These are phyloP conservation scores for Mimas tiliae DNA, from an alignment of 2,888 invertebrate species.

Conservation along the genomic window DNA sequence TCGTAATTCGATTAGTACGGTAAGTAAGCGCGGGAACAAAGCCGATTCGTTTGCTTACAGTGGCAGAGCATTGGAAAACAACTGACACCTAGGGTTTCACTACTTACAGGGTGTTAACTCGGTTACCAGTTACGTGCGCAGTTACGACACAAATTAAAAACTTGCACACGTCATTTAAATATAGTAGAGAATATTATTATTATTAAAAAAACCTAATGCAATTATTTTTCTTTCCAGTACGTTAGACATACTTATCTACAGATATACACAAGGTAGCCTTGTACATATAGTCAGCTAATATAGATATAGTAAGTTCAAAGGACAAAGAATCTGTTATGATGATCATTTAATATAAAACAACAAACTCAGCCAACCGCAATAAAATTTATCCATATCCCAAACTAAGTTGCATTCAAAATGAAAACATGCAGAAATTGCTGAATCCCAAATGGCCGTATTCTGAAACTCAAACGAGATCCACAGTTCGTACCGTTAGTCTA, in stretches of 20 bases:
- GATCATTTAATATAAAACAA: background rate
- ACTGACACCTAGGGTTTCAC: conserved; percentile 76
- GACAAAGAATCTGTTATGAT: background rate
- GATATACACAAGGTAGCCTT: too few species aligned
- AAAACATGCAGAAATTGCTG: background rate
- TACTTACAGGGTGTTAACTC: conserved; percentile 52
- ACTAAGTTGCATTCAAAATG: background rate
- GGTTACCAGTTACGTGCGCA: conserved; percentile 13
- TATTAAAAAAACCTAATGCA: background rate
- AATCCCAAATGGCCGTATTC: conserved; percentile 33
- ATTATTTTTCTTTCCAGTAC: too few species aligned
- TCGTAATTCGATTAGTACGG: conserved; percentile 69
- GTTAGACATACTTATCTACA: too few species aligned
- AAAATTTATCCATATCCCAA: background rate
- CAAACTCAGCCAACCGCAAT: background rate
- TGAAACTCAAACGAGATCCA: conserved; percentile 36
- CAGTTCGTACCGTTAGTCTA: conserved; percentile 67
- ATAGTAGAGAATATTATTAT: background rate
- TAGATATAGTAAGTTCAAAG: too few species aligned
- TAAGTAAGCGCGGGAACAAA: conserved; percentile 66
- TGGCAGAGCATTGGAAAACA: conserved; percentile 49
- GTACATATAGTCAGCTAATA: too few species aligned
- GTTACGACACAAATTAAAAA: background rate
- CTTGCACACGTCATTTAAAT: background rate
- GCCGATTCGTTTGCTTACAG: conserved; percentile 72